Conservation (phyloP, 2,888 invertebrate genomes). For the Choristoneura rosaceana region DNA sequence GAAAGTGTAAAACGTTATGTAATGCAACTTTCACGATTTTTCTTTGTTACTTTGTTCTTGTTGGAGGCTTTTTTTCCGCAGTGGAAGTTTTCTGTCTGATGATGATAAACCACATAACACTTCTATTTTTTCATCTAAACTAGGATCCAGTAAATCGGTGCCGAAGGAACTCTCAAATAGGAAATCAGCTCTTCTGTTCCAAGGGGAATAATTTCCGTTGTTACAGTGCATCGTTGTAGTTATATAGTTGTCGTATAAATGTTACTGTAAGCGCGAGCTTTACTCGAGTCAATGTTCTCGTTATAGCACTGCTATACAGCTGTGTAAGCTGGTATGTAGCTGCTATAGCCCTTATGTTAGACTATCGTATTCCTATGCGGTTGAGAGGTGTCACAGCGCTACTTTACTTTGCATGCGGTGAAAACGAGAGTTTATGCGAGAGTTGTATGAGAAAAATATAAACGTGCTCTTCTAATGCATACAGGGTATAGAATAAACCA, state of each 20-base stretch:
- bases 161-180: background rate
- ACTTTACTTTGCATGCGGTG: background rate
- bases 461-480: background rate
- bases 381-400: background rate
- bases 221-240: background rate
- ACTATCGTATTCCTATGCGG: constrained; percentile 3
- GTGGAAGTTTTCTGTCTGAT: no score
- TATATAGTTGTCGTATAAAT: constrained; percentile 2
- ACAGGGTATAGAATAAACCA: no score
- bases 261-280: constrained; percentile 2
- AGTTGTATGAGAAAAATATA: background rate
- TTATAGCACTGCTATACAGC: background rate
- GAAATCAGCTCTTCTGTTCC: background rate
- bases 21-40: no score
- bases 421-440: background rate
- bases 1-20: no score
- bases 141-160: background rate
- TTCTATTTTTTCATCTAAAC: background rate
- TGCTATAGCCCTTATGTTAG: background rate
- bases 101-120: background rate
- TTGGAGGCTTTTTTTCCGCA: no score
- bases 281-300: background rate
- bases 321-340: background rate
- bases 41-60: no score
- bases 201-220: background rate